A percentile compares a stretch with the other conserved stretches of the same genome.
Evolutionary conservation across 2,797 vertebrate genomes (phyloP).

Genomic region (Malacoctenus gilli): DNA sequence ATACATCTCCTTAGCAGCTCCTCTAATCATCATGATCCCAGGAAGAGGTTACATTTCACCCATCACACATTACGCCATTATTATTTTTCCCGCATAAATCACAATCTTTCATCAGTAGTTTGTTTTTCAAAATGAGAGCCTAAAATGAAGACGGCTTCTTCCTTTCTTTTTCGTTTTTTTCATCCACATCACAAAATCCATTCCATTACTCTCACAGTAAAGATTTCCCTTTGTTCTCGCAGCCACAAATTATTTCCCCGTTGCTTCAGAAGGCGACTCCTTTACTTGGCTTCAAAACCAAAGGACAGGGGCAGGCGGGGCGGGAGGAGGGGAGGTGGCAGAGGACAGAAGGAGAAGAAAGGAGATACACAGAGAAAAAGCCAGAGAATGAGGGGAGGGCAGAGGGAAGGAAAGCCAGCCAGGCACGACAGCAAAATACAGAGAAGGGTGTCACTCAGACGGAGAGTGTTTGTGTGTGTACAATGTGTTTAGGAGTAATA

Average conservation of each 20-base stretch:
- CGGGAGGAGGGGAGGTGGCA: conserved; percentile 35
- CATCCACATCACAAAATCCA: conserved; percentile 69
- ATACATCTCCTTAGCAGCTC: conserved; percentile 1
- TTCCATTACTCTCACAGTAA: conserved; percentile 71
- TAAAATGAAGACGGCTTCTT: conserved; percentile 54
- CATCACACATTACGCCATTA: conserved; percentile 19
- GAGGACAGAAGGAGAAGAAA: conserved; percentile 68
- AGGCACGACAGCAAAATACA: conserved; percentile 37
- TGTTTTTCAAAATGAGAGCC: conserved; percentile 49
- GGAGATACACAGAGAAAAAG: conserved; percentile 49
- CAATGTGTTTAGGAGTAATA: conserved; percentile 47
- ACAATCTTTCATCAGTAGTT: conserved; percentile 49
- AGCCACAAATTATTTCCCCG: conserved; percentile 73
- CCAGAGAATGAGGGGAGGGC: conserved; percentile 27
- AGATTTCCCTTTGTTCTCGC: conserved; percentile 74
- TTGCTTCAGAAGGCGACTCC: conserved; percentile 75
- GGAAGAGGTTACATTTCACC: conserved; percentile 16
- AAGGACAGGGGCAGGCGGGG: conserved; percentile 66
- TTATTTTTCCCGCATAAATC: conserved; percentile 41
- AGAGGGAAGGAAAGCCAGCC: conserved; percentile 14
- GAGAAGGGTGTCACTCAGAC: conserved; percentile 46
- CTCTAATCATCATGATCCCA: conserved; percentile 18
- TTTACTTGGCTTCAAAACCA: conserved; percentile 76
- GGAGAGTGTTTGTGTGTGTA: conserved; percentile 30
- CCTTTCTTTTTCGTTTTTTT: too few relatives aligned